These are phyloP conservation scores for Quadriops clusia DNA, from an alignment of 2,888 invertebrate genomes.

Conservation along the genomic window DNA sequence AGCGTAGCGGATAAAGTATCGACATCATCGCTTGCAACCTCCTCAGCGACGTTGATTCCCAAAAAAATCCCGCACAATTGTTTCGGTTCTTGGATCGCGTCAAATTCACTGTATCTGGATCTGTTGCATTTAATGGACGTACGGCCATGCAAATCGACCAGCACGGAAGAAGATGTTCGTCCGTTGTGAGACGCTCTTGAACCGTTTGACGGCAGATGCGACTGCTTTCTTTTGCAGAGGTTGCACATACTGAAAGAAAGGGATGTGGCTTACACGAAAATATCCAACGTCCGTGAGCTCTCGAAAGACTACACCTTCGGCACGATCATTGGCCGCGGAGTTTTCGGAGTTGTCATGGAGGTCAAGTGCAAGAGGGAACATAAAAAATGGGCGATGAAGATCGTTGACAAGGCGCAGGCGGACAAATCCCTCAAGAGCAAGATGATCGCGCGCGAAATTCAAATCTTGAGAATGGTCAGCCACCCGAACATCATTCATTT, in stretches of 20 bases:
- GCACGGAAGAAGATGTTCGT: too few relatives aligned
- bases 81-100: too few relatives aligned
- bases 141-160: too few relatives aligned
- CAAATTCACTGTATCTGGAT: too few relatives aligned
- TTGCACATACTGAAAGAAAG: slow-evolving; percentile 20
- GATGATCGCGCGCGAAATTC: slow-evolving; percentile 39
- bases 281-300: slow-evolving; percentile 28
- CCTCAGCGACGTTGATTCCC: too few relatives aligned
- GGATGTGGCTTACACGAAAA: slow-evolving; percentile 29
- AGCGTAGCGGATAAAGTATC: too few relatives aligned
- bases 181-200: too few relatives aligned
- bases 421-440: slow-evolving; percentile 1
- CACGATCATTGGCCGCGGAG: slow-evolving; percentile 34
- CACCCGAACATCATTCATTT: slow-evolving; percentile 45
- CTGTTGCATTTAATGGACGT: too few relatives aligned
- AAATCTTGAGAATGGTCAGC: slow-evolving; percentile 42
- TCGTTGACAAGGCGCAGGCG: slow-evolving; percentile 29
- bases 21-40: too few relatives aligned
- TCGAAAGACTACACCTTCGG: slow-evolving; percentile 30
- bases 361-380: slow-evolving; percentile 30
- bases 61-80: too few relatives aligned
- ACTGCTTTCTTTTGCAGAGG: too few relatives aligned
- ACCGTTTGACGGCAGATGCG: too few relatives aligned
- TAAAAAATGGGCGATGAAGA: slow-evolving; percentile 35
- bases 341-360: slow-evolving; percentile 34